Evolutionary conservation across 2,888 invertebrate species (phyloP).

Genomic region (Bimastos eiseni): DNA sequence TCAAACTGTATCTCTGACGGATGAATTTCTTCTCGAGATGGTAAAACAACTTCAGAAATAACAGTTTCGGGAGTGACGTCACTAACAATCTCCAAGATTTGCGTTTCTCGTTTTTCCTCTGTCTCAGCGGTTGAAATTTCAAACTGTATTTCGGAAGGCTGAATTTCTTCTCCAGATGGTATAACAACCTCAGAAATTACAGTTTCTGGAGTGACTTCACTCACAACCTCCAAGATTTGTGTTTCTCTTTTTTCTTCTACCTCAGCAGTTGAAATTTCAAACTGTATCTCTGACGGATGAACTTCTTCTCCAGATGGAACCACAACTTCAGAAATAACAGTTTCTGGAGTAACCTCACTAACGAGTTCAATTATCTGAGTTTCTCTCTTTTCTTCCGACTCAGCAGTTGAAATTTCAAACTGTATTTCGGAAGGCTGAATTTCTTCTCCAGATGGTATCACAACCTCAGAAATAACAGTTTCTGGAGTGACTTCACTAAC

Average conservation of each 20-base stretch:
- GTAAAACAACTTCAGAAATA: constrained; percentile 19
- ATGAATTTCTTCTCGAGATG: constrained; percentile 25
- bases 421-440: constrained; percentile 31
- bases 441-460: constrained; percentile 27
- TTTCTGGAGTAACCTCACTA: constrained; percentile 27
- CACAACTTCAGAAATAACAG: constrained; percentile 14
- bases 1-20: constrained; percentile 28
- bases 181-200: constrained; percentile 30
- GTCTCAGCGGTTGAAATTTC: constrained; percentile 32
- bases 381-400: constrained; percentile 18
- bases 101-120: constrained; percentile 1
- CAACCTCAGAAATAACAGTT: not conserved
- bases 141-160: constrained; percentile 31
- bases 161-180: constrained; percentile 35
- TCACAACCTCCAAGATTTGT: constrained; percentile 5
- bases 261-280: constrained; percentile 31
- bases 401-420: constrained; percentile 30
- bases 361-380: constrained; percentile 20
- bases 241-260: constrained; percentile 27
- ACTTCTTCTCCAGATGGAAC: constrained; percentile 29
- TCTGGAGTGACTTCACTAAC: constrained; percentile 4
- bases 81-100: not conserved
- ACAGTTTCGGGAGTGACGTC: constrained; percentile 21
- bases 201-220: constrained; percentile 34
- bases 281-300: constrained; percentile 23